Evolutionary conservation across 2,113 vertebrate species (phyloP).

Genomic region (Steatornis caripensis): DNA sequence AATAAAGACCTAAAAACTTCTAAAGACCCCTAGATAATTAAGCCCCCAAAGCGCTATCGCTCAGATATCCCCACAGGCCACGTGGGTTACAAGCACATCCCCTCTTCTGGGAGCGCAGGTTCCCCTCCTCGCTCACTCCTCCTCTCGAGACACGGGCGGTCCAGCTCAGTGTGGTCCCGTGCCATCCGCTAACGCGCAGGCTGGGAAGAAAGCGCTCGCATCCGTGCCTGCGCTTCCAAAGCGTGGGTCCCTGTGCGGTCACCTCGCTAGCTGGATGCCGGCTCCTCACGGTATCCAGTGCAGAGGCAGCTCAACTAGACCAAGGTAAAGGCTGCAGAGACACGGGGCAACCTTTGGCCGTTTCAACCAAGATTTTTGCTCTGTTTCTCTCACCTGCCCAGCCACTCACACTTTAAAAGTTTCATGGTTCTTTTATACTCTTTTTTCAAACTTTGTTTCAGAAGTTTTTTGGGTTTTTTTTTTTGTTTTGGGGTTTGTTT

Average conservation of each 20-base stretch:
- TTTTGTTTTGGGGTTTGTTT: neutral
- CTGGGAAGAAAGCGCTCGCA: neutral
- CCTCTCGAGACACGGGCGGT: fast-evolving
- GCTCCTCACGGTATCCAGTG: no score
- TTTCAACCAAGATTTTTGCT: neutral
- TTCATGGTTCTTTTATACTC: neutral
- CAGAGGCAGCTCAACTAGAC: no score
- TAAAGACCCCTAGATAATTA: neutral
- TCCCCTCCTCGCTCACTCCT: neutral
- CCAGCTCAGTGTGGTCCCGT: neutral
- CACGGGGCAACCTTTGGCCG: neutral
- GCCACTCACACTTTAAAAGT: neutral
- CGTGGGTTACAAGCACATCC: neutral
- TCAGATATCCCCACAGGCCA: neutral
- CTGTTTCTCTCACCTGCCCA: neutral
- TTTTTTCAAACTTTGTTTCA: neutral
- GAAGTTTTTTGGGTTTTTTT: neutral
- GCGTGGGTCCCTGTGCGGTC: neutral
- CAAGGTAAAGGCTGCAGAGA: neutral
- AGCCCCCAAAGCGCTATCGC: neutral
- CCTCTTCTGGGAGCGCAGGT: no score
- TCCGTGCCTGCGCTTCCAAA: no score
- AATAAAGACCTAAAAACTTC: neutral
- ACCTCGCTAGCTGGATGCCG: neutral
- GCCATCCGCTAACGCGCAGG: neutral